Conservation (phyloP, 2,888 invertebrate species). For the Eupelmus urozonus region DNA sequence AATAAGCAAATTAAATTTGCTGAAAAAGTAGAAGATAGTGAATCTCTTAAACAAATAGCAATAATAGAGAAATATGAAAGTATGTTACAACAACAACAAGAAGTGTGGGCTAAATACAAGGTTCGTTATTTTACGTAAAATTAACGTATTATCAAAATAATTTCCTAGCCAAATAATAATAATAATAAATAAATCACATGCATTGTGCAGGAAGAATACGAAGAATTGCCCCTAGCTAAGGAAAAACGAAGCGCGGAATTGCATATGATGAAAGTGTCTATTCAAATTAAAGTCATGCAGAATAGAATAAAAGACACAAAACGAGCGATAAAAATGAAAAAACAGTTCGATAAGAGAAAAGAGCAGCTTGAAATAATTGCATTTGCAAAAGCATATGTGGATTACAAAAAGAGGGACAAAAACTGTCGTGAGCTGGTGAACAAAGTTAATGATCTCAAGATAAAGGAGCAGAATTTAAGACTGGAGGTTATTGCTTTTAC, state of each 20-base stretch:
- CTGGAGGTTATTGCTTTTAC: constrained; percentile 24
- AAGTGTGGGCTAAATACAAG: constrained; percentile 53
- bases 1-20: constrained; percentile 30
- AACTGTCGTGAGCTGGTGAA: constrained; percentile 2
- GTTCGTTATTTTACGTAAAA: constrained; percentile 27
- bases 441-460: constrained; percentile 19
- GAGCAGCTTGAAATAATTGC: constrained; percentile 50
- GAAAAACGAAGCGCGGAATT: constrained; percentile 27
- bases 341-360: constrained; percentile 22
- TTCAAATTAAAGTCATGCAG: constrained; percentile 23
- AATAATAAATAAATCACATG: too few relatives aligned
- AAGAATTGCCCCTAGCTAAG: constrained; percentile 45
- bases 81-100: constrained; percentile 45
- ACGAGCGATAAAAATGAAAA: constrained; percentile 9
- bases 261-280: constrained; percentile 19
- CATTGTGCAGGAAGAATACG: constrained; percentile 44
- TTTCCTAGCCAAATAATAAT: too few relatives aligned
- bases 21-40: constrained; percentile 47
- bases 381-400: constrained; percentile 48
- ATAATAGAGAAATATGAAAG: constrained; percentile 49
- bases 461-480: constrained; percentile 23
- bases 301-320: constrained; percentile 47
- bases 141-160: background rate
- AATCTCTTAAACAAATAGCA: constrained; percentile 40
- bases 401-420: constrained; percentile 44